A percentile compares a stretch with the other conserved stretches of the same genome.
Conservation (phyloP, 2,113 vertebrate species). For the Sprattus sprattus region DNA sequence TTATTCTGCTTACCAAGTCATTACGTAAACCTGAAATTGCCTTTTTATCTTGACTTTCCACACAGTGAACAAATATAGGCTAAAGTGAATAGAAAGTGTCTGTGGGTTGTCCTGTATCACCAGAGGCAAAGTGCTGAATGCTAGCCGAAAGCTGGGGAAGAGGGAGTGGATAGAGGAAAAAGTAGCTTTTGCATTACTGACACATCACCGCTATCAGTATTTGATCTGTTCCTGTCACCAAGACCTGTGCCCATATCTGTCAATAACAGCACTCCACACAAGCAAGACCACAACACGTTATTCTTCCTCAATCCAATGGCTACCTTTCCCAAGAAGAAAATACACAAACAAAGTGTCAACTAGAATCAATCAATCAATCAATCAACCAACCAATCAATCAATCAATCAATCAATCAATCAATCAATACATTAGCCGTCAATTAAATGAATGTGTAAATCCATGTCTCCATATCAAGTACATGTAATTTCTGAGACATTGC, state of each 20-base stretch:
- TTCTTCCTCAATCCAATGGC: background rate
- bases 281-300: background rate
- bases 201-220: background rate
- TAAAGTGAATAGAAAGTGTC: background rate
- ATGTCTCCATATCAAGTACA: background rate
- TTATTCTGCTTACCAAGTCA: background rate
- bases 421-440: background rate
- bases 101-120: conserved; percentile 3
- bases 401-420: too few relatives aligned
- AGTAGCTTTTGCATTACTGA: conserved; percentile 12
- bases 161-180: background rate
- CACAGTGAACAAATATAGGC: conserved; percentile 4
- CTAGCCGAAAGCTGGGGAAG: background rate
- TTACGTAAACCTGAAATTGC: conserved; percentile 2
- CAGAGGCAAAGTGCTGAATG: background rate
- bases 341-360: background rate
- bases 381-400: too few relatives aligned
- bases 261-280: background rate
- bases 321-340: background rate
- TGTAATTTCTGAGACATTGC: background rate
- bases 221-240: conserved; percentile 16
- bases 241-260: background rate
- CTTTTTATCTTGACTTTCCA: conserved; percentile 7
- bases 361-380: too few relatives aligned
- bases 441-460: too few relatives aligned